These are phyloP conservation scores for Pyrgilauda ruficollis DNA, from an alignment of 2,113 vertebrate genomes.

Conservation along the genomic window DNA sequence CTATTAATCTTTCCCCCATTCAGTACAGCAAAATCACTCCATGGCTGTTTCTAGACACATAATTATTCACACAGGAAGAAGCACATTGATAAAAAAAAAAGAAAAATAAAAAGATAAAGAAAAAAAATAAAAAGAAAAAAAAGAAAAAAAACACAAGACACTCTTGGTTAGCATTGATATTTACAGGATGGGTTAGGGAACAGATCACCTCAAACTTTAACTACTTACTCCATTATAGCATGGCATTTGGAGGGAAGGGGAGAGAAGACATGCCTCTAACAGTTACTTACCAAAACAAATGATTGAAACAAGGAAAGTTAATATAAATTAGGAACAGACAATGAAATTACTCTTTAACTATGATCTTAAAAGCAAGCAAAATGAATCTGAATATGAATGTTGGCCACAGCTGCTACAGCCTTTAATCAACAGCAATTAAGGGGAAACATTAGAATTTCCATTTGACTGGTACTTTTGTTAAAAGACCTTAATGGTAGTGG, in stretches of 20 bases:
- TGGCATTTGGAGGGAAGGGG: neutral
- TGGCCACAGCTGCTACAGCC: conserved; percentile 22
- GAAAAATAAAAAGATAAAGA: conserved; percentile 14
- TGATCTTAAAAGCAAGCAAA: conserved; percentile 51
- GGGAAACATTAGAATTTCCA: neutral
- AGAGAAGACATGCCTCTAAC: conserved; percentile 19
- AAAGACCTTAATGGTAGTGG: neutral
- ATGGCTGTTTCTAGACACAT: conserved; percentile 93
- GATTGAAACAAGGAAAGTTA: conserved; percentile 53
- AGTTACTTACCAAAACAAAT: conserved; percentile 68
- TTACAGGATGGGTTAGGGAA: conserved; percentile 78
- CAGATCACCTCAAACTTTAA: conserved; percentile 67
- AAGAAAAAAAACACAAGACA: conserved; percentile 81
- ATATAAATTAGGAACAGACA: conserved; percentile 59
- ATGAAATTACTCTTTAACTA: conserved; percentile 41
- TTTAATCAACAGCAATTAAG: neutral
- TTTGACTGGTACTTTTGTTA: neutral
- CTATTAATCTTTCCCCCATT: conserved; percentile 99
- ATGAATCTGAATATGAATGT: conserved; percentile 34
- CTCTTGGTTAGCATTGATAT: conserved; percentile 84
- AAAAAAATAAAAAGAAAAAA: conserved; percentile 28
- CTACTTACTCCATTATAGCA: conserved; percentile 1
- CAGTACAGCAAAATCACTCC: conserved; percentile 97
- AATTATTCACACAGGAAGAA: conserved; percentile 81
- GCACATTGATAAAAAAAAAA: conserved; percentile 72